Evolutionary conservation across 2,113 vertebrate species (phyloP).

Genomic region (Elaphurus davidianus): DNA sequence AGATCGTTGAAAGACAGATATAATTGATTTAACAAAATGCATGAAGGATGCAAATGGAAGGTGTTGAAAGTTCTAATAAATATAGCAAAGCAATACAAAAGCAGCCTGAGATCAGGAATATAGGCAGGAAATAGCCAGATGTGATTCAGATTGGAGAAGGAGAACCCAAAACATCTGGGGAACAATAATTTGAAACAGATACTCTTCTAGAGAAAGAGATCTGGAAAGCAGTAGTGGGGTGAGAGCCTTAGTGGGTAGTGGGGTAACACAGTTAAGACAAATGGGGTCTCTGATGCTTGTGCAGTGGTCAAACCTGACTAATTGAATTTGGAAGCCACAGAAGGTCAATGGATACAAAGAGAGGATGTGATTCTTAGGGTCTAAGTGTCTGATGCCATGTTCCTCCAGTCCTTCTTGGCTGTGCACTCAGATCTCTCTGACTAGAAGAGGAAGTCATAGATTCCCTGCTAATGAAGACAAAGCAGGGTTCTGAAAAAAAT

Average conservation of each 20-base stretch:
- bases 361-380: not conserved
- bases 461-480: not conserved
- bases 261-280: not conserved
- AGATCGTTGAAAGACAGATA: constrained; percentile 28
- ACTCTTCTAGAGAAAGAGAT: constrained; percentile 32
- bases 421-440: not conserved
- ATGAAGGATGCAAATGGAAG: constrained; percentile 22
- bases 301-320: not conserved
- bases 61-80: constrained; percentile 53
- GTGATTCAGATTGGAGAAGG: constrained; percentile 24
- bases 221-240: not conserved
- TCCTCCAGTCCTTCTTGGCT: not conserved
- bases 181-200: constrained; percentile 63
- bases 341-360: not conserved
- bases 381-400: not conserved
- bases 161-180: constrained; percentile 54
- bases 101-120: constrained; percentile 21
- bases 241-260: not conserved
- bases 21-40: constrained; percentile 50
- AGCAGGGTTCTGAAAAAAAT: not conserved
- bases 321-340: not conserved
- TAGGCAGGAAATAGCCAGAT: constrained; percentile 51
- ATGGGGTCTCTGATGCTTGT: not conserved
- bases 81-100: constrained; percentile 56
- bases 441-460: not conserved